Conservation (phyloP, 2,113 vertebrate genomes). For the Gymnarchus niloticus region DNA sequence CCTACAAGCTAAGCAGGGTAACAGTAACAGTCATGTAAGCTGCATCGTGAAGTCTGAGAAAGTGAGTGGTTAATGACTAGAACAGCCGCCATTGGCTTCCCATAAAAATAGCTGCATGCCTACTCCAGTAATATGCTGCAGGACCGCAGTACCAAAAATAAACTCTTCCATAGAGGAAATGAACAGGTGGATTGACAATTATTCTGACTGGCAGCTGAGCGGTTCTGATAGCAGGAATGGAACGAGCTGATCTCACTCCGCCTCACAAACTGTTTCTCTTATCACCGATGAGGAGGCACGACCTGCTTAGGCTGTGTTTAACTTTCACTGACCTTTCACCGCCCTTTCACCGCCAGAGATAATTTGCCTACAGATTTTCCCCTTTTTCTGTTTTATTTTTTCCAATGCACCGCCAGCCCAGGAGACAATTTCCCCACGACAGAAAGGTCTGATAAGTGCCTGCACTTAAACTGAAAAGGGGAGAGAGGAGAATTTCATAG, state of each 20-base stretch:
- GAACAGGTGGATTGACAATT: conserved; percentile 45
- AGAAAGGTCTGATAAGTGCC: conserved; percentile 55
- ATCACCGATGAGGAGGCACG: conserved; percentile 52
- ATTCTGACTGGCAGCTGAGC: conserved; percentile 62
- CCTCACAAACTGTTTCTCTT: conserved; percentile 53
- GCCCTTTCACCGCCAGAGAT: conserved; percentile 55
- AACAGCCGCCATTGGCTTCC: not conserved
- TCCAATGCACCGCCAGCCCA: conserved; percentile 54
- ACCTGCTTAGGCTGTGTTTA: conserved; percentile 54
- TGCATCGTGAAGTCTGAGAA: not conserved
- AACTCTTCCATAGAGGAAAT: conserved; percentile 22
- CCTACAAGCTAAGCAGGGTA: not conserved
- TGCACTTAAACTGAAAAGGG: conserved; percentile 17
- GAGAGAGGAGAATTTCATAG: conserved; percentile 39
- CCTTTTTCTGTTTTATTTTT: conserved; percentile 33
- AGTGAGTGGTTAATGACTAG: not conserved
- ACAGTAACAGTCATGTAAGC: not conserved
- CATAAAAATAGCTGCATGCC: not conserved
- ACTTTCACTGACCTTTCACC: conserved; percentile 60
- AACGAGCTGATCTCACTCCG: conserved; percentile 54
- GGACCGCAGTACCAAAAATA: conserved; percentile 32
- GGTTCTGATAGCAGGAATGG: conserved; percentile 55
- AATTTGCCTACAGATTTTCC: conserved; percentile 52
- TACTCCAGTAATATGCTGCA: not conserved
- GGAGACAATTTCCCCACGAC: conserved; percentile 54